A percentile compares a stretch with the other conserved stretches of the same genome.
Conservation (phyloP, 2,888 invertebrate species). For the Trachelus iudaicus region DNA sequence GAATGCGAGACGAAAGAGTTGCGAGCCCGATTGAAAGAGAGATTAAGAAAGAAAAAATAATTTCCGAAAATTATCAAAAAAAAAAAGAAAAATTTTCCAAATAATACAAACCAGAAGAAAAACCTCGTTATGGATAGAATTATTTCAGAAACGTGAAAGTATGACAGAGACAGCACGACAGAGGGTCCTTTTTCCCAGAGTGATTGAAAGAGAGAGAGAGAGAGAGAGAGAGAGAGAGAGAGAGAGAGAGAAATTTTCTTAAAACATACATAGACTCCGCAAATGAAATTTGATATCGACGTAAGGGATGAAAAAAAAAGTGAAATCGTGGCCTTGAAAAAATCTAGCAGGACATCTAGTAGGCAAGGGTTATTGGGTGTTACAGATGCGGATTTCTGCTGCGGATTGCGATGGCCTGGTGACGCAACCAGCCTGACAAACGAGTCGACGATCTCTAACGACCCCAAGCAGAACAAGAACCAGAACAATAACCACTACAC, state of each 20-base stretch:
- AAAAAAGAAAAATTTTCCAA: background rate
- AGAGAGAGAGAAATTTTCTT: background rate
- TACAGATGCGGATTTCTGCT: constrained; percentile 92
- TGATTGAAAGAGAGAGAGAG: background rate
- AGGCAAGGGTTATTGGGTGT: constrained; percentile 67
- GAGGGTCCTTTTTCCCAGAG: background rate
- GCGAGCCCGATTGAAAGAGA: background rate
- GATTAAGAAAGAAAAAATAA: too few relatives aligned
- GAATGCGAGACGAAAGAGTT: background rate
- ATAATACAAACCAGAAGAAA: background rate
- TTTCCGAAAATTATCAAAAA: too few relatives aligned
- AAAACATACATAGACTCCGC: background rate
- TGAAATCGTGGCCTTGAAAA: constrained; percentile 10
- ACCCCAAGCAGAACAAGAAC: constrained; percentile 58
- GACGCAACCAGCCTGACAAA: constrained; percentile 70
- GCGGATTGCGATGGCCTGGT: constrained; percentile 84
- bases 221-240: background rate
- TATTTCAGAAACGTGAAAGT: background rate
- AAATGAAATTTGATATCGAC: background rate
- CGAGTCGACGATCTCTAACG: constrained; percentile 54
- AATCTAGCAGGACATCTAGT: constrained; percentile 17
- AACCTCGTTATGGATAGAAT: background rate
- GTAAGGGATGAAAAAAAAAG: constrained; percentile 9
- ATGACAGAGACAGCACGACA: background rate
- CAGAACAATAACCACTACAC: constrained; percentile 64